phyloP scores from a whole-genome alignment of 2,888 invertebrate genomes.

The Nebria salina region DNA sequence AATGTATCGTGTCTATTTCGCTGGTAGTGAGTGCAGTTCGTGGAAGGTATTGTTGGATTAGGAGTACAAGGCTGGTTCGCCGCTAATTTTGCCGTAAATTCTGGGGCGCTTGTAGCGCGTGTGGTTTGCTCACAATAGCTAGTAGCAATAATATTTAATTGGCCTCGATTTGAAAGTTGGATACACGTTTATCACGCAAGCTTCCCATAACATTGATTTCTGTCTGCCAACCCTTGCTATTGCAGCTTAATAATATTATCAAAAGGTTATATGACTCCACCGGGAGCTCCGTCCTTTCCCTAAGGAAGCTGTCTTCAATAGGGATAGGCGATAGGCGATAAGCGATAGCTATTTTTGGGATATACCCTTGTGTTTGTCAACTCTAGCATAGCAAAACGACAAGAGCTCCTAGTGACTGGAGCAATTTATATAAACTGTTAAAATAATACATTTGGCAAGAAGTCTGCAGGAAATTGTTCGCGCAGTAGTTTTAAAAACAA shows the following conservation, averaged over 20 bases:
- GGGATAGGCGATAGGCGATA: not conserved
- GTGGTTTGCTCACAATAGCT: not conserved
- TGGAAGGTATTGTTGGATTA: not conserved
- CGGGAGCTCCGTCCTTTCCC: not conserved
- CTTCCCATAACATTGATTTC: not conserved
- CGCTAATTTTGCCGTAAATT: not conserved
- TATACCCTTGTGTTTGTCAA: not conserved
- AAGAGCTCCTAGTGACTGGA: too few species aligned
- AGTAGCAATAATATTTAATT: not conserved
- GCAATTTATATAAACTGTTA: too few species aligned
- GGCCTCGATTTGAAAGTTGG: not conserved
- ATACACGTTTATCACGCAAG: not conserved
- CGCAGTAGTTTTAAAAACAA: not conserved
- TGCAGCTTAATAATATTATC: not conserved
- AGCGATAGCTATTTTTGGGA: not conserved
- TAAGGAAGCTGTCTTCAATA: not conserved
- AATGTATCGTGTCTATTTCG: not conserved
- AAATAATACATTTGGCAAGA: too few species aligned
- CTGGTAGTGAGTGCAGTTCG: not conserved
- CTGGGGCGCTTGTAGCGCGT: not conserved
- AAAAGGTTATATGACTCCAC: not conserved
- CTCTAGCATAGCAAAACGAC: too few species aligned
- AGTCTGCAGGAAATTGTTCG: too few species aligned
- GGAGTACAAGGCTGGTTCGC: not conserved
- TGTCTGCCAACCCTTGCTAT: not conserved